phyloP scores from a whole-genome alignment of 2,888 invertebrate species.

The Eristalis pertinax region DNA sequence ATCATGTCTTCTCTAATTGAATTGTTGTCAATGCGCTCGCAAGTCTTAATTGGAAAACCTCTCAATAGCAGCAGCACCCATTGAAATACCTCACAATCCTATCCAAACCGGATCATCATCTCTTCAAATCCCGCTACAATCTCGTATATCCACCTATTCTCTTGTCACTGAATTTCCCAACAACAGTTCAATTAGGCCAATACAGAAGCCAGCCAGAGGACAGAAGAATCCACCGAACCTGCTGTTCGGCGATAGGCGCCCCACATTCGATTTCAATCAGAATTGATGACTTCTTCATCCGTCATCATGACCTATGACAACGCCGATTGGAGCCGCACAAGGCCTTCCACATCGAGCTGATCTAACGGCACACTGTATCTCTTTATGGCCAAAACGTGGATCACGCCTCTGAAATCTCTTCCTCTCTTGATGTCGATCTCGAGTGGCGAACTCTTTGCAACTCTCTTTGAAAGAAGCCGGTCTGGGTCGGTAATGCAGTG shows the following conservation, averaged over 20 bases:
- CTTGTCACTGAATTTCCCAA: constrained; percentile 53
- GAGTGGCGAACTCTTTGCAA: background rate
- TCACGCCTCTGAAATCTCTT: background rate
- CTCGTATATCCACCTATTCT: background rate
- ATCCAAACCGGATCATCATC: constrained; percentile 33
- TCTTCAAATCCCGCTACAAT: background rate
- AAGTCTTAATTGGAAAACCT: background rate
- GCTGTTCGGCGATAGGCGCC: background rate
- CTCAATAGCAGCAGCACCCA: constrained; percentile 44
- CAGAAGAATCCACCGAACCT: constrained; percentile 36
- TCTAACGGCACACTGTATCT: constrained; percentile 10
- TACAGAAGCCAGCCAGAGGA: constrained; percentile 3
- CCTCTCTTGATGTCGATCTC: background rate
- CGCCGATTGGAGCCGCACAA: constrained; percentile 44
- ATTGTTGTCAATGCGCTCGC: background rate
- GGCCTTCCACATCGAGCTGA: background rate
- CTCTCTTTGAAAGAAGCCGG: constrained; percentile 39
- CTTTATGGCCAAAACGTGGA: constrained; percentile 39
- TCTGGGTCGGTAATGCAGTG: constrained; percentile 44
- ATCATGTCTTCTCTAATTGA: background rate
- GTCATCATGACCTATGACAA: constrained; percentile 70
- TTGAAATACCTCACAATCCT: constrained; percentile 45
- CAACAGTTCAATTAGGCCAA: constrained; percentile 68
- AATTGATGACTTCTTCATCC: constrained; percentile 60
- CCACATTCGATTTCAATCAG: constrained; percentile 57